Evolutionary conservation across 2,113 vertebrate genomes (phyloP).

Genomic region (Raphicerus campestris): DNA sequence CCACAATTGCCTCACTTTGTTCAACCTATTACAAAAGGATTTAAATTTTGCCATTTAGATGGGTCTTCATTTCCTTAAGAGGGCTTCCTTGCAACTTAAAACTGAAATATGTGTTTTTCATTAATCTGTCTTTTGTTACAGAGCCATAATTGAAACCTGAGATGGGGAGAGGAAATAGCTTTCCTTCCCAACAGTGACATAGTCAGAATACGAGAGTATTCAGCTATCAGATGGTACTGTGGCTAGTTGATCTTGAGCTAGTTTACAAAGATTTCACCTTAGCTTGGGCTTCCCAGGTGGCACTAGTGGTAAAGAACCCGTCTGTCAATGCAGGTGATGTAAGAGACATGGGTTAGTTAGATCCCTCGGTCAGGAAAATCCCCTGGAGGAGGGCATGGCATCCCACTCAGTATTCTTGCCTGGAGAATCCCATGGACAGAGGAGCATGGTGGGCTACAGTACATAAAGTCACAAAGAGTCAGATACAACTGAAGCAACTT

Average conservation of each 20-base stretch:
- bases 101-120: neutral
- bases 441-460: neutral
- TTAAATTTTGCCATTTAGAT: neutral
- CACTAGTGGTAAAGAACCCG: neutral
- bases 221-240: neutral
- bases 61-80: neutral
- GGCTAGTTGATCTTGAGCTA: neutral
- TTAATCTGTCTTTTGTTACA: neutral
- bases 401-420: neutral
- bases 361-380: neutral
- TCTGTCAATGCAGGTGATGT: neutral
- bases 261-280: neutral
- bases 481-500: neutral
- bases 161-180: neutral
- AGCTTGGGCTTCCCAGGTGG: neutral
- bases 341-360: neutral
- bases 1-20: neutral
- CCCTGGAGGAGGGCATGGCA: neutral
- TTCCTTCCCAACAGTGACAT: neutral
- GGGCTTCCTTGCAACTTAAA: neutral
- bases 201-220: neutral
- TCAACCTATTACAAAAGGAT: neutral
- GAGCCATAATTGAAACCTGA: neutral
- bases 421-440: neutral
- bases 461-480: neutral